A percentile compares a stretch with the other conserved stretches of the same genome.
These are phyloP conservation scores for Elegia similella DNA, from an alignment of 2,888 invertebrate genomes.

Conservation along the genomic window DNA sequence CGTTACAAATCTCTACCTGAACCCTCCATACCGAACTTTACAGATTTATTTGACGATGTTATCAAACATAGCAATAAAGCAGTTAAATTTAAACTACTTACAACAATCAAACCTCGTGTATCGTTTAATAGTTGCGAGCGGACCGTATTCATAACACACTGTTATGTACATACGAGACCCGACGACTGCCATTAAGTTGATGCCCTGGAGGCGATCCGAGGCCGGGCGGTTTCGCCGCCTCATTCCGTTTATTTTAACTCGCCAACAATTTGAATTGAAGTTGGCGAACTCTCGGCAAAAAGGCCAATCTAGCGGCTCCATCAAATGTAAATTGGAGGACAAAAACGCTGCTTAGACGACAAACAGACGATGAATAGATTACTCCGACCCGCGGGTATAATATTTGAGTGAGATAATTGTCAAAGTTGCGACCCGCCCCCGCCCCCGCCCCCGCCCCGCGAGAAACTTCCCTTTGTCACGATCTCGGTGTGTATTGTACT, in stretches of 20 bases:
- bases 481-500: conserved; percentile 8
- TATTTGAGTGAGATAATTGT: conserved; percentile 36
- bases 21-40: background rate
- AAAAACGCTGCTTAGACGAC: conserved; percentile 34
- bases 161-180: background rate
- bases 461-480: conserved; percentile 8
- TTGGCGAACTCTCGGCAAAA: conserved; percentile 33
- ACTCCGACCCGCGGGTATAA: conserved; percentile 36
- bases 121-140: background rate
- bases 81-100: background rate
- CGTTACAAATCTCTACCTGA: background rate
- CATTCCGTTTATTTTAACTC: conserved; percentile 12
- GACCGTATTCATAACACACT: background rate
- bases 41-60: background rate
- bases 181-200: background rate
- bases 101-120: background rate
- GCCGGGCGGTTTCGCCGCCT: background rate
- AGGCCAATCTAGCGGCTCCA: conserved; percentile 38
- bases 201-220: background rate
- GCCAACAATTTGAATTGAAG: conserved; percentile 24
- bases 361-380: conserved; percentile 55
- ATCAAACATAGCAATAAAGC: background rate
- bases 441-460: conserved; percentile 20
- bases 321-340: conserved; percentile 45
- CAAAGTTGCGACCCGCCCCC: conserved; percentile 38